Conservation (phyloP, 2,797 vertebrate species). For the Presbytis comata region DNA sequence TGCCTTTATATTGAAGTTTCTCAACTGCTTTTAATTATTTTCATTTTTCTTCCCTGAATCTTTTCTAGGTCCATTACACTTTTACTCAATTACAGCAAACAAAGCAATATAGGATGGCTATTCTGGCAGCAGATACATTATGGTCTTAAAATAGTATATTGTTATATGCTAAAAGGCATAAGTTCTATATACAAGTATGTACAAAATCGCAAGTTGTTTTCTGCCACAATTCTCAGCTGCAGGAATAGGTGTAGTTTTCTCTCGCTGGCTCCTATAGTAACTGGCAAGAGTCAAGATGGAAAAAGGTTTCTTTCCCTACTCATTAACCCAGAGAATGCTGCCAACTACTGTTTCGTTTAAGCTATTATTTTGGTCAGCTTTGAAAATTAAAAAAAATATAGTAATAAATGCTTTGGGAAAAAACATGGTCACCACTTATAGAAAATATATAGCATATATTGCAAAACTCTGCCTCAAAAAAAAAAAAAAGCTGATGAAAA, state of each 20-base stretch:
- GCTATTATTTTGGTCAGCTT: background rate
- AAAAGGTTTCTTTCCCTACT: background rate
- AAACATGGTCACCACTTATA: background rate
- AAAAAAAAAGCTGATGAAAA: background rate
- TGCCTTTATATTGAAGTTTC: conserved; percentile 7
- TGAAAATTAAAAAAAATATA: background rate
- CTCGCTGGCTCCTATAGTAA: background rate
- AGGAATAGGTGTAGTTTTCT: background rate
- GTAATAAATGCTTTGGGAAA: background rate
- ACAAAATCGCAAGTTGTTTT: conserved; percentile 1
- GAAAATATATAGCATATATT: background rate
- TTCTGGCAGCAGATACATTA: background rate
- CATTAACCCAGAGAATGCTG: background rate
- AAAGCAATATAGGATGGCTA: background rate
- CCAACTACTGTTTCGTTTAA: background rate
- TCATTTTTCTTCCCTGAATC: conserved; percentile 29
- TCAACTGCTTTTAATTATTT: conserved; percentile 37
- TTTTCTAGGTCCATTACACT: background rate
- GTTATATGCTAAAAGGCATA: background rate
- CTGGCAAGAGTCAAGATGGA: background rate
- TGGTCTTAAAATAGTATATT: background rate
- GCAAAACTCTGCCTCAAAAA: background rate
- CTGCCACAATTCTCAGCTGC: background rate
- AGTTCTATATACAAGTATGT: background rate
- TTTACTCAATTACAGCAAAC: background rate